Evolutionary conservation across 2,797 vertebrate genomes (phyloP).

Genomic region (Neopelma chrysocephalum): DNA sequence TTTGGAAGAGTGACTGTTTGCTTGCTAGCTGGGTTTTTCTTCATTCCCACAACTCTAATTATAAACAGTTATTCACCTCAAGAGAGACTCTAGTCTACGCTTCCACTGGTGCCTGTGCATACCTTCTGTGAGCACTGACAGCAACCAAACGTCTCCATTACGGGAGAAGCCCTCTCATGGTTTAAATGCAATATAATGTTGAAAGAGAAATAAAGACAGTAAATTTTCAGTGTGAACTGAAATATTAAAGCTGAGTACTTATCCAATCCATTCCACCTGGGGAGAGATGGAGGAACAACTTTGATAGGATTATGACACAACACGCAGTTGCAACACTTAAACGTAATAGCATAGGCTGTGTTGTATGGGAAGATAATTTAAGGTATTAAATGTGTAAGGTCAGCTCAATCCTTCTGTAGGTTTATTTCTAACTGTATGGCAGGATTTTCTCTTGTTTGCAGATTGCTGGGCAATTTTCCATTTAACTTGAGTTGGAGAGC

Average conservation of each 20-base stretch:
- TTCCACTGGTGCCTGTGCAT: background rate
- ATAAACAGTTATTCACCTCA: conserved; percentile 58
- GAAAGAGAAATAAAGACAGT: background rate
- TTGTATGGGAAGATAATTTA: background rate
- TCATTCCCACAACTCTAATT: conserved; percentile 54
- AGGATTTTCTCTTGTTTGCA: background rate
- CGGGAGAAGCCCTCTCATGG: background rate
- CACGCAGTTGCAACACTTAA: background rate
- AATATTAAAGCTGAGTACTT: background rate
- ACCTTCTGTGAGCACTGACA: background rate
- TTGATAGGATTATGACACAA: background rate
- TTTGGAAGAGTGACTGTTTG: conserved; percentile 46
- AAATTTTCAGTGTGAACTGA: background rate
- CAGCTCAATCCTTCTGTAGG: background rate
- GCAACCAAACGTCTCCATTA: background rate
- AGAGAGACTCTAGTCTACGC: conserved; percentile 20
- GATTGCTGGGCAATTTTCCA: background rate
- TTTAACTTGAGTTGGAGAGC: background rate
- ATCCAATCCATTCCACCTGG: background rate
- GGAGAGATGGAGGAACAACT: background rate
- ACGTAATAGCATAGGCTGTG: background rate
- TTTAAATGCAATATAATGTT: background rate
- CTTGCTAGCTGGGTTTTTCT: conserved; percentile 37
- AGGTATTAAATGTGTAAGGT: background rate
- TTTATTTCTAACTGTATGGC: background rate